phyloP scores from a whole-genome alignment of 2,797 vertebrate genomes.

The Acridotheres tristis region DNA sequence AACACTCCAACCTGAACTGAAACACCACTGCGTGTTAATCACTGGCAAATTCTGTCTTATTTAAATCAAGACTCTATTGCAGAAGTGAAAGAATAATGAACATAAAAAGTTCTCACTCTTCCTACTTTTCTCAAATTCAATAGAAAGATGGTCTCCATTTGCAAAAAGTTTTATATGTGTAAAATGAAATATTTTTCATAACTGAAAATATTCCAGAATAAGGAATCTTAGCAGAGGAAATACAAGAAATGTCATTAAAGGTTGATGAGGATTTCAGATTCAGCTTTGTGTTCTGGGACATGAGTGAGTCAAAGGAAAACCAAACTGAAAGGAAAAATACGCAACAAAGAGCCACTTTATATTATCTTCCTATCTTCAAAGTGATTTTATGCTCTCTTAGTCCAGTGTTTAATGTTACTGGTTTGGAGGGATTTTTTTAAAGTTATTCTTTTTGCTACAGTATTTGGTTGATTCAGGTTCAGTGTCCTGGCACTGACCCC shows the following conservation, averaged over 20 bases:
- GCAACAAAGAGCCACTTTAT: background rate
- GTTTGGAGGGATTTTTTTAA: background rate
- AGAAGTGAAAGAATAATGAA: constrained; percentile 23
- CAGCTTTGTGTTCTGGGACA: background rate
- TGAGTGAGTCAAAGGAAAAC: constrained; percentile 2
- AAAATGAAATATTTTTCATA: background rate
- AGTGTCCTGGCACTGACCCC: constrained; percentile 7
- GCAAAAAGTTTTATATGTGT: background rate
- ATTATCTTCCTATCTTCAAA: constrained; percentile 41
- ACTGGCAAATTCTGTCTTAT: constrained; percentile 8
- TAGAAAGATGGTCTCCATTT: background rate
- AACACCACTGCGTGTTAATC: background rate
- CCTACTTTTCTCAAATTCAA: background rate
- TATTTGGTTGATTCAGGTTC: background rate
- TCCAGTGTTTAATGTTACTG: background rate
- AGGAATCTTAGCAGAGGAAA: background rate
- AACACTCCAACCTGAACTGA: constrained; percentile 36
- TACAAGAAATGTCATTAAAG: background rate
- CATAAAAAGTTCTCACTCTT: background rate
- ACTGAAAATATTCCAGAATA: background rate
- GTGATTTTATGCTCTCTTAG: constrained; percentile 40
- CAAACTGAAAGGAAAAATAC: constrained; percentile 48
- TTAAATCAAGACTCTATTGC: constrained; percentile 3
- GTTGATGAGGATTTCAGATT: constrained; percentile 15
- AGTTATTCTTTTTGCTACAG: background rate